Conservation (phyloP, 2,888 invertebrate species). For the Blera fallax region DNA sequence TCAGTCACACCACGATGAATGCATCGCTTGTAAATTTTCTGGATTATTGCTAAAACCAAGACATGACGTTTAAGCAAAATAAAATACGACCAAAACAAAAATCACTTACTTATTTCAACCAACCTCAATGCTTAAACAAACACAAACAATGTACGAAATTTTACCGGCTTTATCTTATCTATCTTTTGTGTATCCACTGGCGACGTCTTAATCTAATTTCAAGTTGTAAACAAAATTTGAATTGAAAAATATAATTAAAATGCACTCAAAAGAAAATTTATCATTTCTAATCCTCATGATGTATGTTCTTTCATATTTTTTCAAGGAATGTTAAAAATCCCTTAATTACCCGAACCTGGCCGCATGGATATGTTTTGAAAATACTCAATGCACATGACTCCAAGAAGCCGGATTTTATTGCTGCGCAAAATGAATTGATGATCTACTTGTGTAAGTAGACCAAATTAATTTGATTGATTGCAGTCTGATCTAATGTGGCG, state of each 20-base stretch:
- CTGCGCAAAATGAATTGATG: conserved; percentile 90
- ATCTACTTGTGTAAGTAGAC: conserved; percentile 85
- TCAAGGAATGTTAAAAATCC: conserved; percentile 84
- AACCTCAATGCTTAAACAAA: neutral
- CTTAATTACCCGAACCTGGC: conserved; percentile 83
- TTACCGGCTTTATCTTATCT: conserved; percentile 35
- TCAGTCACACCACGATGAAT: neutral
- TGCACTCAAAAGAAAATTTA: conserved; percentile 35
- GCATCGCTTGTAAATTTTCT: neutral
- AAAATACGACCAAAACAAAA: neutral
- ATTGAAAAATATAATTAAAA: neutral
- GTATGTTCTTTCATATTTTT: conserved; percentile 37
- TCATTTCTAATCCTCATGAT: conserved; percentile 25
- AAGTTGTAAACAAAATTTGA: conserved; percentile 4
- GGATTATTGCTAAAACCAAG: neutral
- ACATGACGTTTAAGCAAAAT: neutral
- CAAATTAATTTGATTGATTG: conserved; percentile 11
- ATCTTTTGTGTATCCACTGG: neutral
- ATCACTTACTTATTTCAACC: neutral
- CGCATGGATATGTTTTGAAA: conserved; percentile 90
- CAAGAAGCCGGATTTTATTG: conserved; percentile 85
- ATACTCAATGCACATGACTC: conserved; percentile 92
- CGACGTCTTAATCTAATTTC: conserved; percentile 21
- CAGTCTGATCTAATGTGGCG: neutral
- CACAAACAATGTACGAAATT: neutral